These are phyloP conservation scores for Maconellicoccus hirsutus DNA, from an alignment of 1,140 invertebrate genomes.

Conservation along the genomic window DNA sequence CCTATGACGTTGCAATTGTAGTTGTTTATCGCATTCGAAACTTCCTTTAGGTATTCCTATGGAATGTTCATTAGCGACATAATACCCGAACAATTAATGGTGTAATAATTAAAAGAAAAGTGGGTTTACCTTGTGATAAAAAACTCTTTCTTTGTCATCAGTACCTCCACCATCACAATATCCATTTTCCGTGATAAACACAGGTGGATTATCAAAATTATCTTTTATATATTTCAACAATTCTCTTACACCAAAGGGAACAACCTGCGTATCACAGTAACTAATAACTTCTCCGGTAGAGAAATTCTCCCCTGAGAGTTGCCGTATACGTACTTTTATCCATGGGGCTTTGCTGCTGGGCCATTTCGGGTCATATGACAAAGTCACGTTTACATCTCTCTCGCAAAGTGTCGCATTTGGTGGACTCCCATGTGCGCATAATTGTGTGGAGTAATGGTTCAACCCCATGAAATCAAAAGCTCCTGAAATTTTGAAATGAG, in stretches of 20 bases:
- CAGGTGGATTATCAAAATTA: slow-evolving; percentile 36
- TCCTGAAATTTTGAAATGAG: slow-evolving; percentile 31
- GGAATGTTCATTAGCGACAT: too few species aligned
- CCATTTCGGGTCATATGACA: slow-evolving; percentile 15
- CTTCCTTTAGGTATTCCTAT: not conserved
- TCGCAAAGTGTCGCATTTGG: not conserved
- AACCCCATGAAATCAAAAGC: slow-evolving; percentile 49
- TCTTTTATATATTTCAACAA: slow-evolving; percentile 41
- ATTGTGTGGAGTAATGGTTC: slow-evolving; percentile 42
- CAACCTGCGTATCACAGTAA: slow-evolving; percentile 21
- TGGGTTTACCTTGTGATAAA: slow-evolving; percentile 44
- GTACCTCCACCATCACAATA: slow-evolving; percentile 38
- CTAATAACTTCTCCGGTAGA: too few species aligned
- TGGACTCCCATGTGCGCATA: slow-evolving; percentile 15
- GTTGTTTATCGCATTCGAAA: slow-evolving; percentile 43
- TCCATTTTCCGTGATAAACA: slow-evolving; percentile 41
- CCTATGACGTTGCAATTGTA: slow-evolving; percentile 52
- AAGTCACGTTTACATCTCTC: not conserved
- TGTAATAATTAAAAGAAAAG: too few species aligned
- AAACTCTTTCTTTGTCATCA: slow-evolving; percentile 41
- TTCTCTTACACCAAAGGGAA: slow-evolving; percentile 37
- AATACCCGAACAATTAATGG: too few species aligned
- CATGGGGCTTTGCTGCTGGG: slow-evolving; percentile 2
- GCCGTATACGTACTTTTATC: slow-evolving; percentile 17
- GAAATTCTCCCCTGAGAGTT: too few species aligned